Percentiles rank a stretch among this genome's conserved stretches.
Conservation (phyloP, 2,888 invertebrate genomes). For the Ethmia dodecea region DNA sequence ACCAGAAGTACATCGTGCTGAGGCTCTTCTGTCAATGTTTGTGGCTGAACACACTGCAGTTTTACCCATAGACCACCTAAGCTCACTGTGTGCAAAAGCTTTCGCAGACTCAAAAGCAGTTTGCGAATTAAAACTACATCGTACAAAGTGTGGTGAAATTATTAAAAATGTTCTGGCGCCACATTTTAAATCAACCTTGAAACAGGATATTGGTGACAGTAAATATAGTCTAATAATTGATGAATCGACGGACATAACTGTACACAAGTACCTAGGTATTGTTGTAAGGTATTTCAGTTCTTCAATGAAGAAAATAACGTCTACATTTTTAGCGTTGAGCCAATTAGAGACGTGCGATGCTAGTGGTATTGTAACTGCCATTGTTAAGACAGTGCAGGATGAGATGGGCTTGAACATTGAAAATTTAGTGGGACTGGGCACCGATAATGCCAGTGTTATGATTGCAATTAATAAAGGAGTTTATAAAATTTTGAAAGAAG, state of each 20-base stretch:
- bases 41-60: neutral
- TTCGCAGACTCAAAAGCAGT: neutral
- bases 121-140: conserved; percentile 10
- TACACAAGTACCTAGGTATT: conserved; percentile 12
- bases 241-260: conserved; percentile 20
- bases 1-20: neutral
- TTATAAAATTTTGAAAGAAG: conserved; percentile 18
- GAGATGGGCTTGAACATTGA: neutral
- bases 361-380: neutral
- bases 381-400: neutral
- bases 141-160: conserved; percentile 16
- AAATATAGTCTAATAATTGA: conserved; percentile 16
- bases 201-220: conserved; percentile 10
- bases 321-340: conserved; percentile 11
- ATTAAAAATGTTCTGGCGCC: conserved; percentile 16
- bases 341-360: neutral
- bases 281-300: conserved; percentile 18
- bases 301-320: conserved; percentile 11
- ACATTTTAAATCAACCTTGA: conserved; percentile 12
- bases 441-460: conserved; percentile 30
- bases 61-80: neutral
- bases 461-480: conserved; percentile 25
- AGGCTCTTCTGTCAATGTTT: neutral
- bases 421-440: conserved; percentile 13
- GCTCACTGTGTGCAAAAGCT: neutral